Percentiles rank a stretch among this genome's conserved stretches.
Evolutionary conservation across 2,113 vertebrate species (phyloP).

Genomic region (Varanus komodoensis): DNA sequence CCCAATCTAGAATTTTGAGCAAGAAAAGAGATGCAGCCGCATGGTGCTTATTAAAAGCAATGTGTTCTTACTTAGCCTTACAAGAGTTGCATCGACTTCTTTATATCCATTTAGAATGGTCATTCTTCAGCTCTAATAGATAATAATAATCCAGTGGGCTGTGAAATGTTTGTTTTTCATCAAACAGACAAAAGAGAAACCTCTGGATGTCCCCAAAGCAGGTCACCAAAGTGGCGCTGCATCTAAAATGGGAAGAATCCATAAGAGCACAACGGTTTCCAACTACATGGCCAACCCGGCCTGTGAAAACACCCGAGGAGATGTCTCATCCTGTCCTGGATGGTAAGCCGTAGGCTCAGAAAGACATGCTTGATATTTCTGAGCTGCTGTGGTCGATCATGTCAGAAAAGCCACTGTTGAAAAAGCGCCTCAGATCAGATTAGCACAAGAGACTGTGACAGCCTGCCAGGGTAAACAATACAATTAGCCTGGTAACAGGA

Average conservation of each 20-base stretch:
- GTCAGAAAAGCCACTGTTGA: conserved; percentile 35
- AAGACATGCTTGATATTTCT: background rate
- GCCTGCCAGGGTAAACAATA: background rate
- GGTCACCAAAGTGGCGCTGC: rapidly evolving
- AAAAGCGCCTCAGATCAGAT: conserved; percentile 13
- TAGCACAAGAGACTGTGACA: conserved; percentile 11
- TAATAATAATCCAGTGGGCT: rapidly evolving
- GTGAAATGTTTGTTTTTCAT: rapidly evolving
- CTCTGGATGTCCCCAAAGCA: rapidly evolving
- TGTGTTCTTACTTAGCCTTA: background rate
- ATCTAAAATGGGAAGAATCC: conserved; percentile 28
- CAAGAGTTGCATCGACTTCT: background rate
- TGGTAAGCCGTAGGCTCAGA: background rate
- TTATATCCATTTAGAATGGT: background rate
- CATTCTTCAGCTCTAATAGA: background rate
- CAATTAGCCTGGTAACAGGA: conserved; percentile 6
- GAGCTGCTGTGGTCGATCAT: conserved; percentile 48
- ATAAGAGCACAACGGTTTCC: conserved; percentile 13
- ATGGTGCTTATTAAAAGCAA: background rate
- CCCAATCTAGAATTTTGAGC: too few relatives aligned
- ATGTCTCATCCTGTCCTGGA: background rate
- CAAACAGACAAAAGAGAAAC: conserved; percentile 5
- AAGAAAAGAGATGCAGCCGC: too few relatives aligned
- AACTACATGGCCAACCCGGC: background rate
- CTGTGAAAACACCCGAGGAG: conserved; percentile 42